Evolutionary conservation across 2,888 invertebrate species (phyloP).

Genomic region (Pristionchus arcanus): DNA sequence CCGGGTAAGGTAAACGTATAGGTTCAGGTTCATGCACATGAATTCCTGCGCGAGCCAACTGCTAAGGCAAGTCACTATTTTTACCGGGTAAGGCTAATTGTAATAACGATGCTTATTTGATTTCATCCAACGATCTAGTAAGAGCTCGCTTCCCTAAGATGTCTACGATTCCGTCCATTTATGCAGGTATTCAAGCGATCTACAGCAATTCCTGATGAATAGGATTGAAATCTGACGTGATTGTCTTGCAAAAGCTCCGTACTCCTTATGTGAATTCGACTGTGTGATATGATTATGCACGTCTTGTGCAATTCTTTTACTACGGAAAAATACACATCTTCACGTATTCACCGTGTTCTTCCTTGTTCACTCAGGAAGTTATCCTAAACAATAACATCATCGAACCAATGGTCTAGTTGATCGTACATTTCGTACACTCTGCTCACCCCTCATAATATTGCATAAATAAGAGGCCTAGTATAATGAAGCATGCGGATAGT

Average conservation of each 20-base stretch:
- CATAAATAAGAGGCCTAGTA: not conserved
- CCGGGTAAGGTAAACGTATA: too few relatives aligned
- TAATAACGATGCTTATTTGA: too few relatives aligned
- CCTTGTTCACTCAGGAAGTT: not conserved
- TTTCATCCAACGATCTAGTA: too few relatives aligned
- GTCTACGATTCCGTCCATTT: not conserved
- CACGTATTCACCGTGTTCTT: not conserved
- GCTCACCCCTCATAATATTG: not conserved
- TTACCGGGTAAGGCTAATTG: too few relatives aligned
- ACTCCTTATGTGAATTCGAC: not conserved
- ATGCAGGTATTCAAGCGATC: not conserved
- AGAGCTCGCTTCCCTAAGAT: not conserved
- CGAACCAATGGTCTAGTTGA: not conserved
- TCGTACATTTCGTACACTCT: not conserved
- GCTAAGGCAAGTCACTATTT: too few relatives aligned
- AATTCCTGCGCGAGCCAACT: too few relatives aligned
- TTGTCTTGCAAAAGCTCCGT: not conserved
- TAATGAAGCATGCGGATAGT: slow-evolving; percentile 41
- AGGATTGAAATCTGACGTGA: not conserved
- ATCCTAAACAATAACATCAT: not conserved
- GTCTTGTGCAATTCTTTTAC: not conserved
- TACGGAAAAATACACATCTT: not conserved
- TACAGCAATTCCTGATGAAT: not conserved
- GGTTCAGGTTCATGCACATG: too few relatives aligned
- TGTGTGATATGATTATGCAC: not conserved